Conservation (phyloP, 2,888 invertebrate genomes). For the Pantelozetes paolii region DNA sequence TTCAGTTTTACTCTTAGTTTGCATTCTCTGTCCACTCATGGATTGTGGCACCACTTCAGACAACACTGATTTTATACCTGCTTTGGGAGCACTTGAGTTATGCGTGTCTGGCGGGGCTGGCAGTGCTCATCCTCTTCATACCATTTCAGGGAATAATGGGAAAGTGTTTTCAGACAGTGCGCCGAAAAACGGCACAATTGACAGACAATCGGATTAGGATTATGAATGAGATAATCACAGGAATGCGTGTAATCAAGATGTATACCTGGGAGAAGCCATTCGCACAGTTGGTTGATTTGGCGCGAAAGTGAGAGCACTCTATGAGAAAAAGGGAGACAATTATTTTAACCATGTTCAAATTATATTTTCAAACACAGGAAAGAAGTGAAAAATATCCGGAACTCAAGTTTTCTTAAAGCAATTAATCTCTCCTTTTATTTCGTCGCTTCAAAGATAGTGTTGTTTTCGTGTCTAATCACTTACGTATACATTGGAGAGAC, state of each 20-base stretch:
- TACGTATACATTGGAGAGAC: constrained; percentile 65
- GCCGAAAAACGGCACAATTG: too few species aligned
- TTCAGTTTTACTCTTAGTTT: too few species aligned
- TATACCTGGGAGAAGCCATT: too few species aligned
- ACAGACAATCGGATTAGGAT: too few species aligned
- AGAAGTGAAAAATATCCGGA: constrained; percentile 64
- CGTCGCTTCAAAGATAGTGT: constrained; percentile 70
- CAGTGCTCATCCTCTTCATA: constrained; percentile 69
- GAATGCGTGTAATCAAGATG: too few species aligned
- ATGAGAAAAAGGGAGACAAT: too few species aligned
- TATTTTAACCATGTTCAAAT: too few species aligned
- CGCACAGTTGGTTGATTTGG: too few species aligned
- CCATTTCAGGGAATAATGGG: constrained; percentile 69
- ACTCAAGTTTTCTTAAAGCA: constrained; percentile 62
- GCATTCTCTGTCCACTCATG: constrained; percentile 72
- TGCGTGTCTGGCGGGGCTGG: constrained; percentile 70
- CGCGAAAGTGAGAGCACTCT: too few species aligned
- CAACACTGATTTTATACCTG: constrained; percentile 70
- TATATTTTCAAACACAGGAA: constrained; percentile 57
- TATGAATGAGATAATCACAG: too few species aligned
- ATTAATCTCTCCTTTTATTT: constrained; percentile 63
- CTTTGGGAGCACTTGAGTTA: constrained; percentile 71
- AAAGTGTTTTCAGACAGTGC: constrained; percentile 54
- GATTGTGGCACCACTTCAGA: constrained; percentile 83
- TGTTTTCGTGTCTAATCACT: constrained; percentile 72